Evolutionary conservation across 2,113 vertebrate genomes (phyloP).

Genomic region (Rhinolophus sinicus): DNA sequence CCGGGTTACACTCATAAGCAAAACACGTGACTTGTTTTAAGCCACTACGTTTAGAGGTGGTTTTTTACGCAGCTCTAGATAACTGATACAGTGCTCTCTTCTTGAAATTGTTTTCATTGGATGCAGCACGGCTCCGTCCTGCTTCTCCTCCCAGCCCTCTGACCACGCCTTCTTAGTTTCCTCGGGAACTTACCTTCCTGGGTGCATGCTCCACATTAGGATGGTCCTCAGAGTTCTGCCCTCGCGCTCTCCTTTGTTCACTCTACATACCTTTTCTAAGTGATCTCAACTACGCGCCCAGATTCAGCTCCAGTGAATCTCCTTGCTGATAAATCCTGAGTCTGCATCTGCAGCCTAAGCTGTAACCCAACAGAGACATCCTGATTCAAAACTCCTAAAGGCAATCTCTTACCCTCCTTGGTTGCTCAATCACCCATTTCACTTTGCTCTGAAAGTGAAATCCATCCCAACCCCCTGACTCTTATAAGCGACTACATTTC

Average conservation of each 20-base stretch:
- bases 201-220: rapidly evolving
- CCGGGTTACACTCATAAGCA: not conserved
- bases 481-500: not conserved
- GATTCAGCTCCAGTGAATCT: not conserved
- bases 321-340: not conserved
- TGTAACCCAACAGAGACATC: not conserved
- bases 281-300: not conserved
- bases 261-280: not conserved
- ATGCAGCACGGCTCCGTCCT: not conserved
- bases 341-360: not conserved
- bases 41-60: not conserved
- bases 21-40: not conserved
- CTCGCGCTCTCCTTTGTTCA: not conserved
- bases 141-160: not conserved
- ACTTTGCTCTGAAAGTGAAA: not conserved
- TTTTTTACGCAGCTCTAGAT: not conserved
- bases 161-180: not conserved
- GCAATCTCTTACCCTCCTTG: not conserved
- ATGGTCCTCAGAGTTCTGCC: not conserved
- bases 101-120: not conserved
- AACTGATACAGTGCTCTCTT: not conserved
- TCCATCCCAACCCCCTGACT: not conserved
- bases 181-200: not conserved
- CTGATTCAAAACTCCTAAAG: not conserved
- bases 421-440: not conserved